Conservation (phyloP, 2,888 invertebrate species). For the Drosophila yooni region DNA sequence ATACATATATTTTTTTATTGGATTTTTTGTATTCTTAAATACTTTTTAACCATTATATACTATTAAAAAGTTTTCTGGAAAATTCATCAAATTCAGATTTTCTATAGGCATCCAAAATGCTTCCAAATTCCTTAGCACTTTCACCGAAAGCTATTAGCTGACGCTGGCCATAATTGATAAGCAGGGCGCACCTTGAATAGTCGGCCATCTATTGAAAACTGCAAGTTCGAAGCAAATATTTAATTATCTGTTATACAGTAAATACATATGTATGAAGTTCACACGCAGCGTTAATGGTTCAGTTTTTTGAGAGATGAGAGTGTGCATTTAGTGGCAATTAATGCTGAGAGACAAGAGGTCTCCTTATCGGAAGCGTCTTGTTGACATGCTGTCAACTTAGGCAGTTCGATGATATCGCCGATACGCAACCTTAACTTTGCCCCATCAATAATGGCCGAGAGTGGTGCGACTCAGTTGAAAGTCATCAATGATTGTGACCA, state of each 20-base stretch:
- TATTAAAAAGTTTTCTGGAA: background rate
- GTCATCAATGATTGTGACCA: constrained; percentile 19
- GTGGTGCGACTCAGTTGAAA: constrained; percentile 55
- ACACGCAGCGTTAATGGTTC: constrained; percentile 15
- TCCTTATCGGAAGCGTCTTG: constrained; percentile 52
- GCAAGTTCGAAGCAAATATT: constrained; percentile 7
- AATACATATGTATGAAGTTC: background rate
- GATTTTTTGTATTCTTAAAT: too few species aligned
- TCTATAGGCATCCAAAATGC: too few species aligned
- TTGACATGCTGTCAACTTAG: constrained; percentile 71
- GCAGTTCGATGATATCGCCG: constrained; percentile 51
- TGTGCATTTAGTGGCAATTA: constrained; percentile 30
- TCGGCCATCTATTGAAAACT: constrained; percentile 7
- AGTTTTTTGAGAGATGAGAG: background rate
- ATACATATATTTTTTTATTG: too few species aligned
- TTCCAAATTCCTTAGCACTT: background rate
- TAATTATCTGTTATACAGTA: background rate
- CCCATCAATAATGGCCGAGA: constrained; percentile 37
- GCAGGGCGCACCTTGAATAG: constrained; percentile 20
- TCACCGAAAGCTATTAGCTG: background rate
- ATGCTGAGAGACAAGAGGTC: constrained; percentile 13
- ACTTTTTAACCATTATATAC: background rate
- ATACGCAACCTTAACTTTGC: constrained; percentile 44
- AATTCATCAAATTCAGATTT: too few species aligned
- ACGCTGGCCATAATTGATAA: constrained; percentile 1